phyloP scores from a whole-genome alignment of 2,797 vertebrate genomes.

The Bryconaethiops microstoma region DNA sequence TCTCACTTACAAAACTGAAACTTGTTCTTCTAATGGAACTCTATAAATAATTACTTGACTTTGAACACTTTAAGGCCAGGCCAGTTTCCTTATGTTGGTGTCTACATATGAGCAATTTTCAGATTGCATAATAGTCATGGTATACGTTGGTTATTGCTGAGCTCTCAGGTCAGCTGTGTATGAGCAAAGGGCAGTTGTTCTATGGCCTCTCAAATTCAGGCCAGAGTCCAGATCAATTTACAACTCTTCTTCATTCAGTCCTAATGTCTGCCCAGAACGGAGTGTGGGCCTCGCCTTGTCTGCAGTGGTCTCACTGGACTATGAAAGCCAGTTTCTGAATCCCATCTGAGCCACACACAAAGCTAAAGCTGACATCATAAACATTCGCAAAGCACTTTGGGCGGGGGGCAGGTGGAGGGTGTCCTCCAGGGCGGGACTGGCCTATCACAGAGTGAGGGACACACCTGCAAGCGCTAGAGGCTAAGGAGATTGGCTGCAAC shows the following conservation, averaged over 20 bases:
- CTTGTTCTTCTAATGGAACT: too few relatives aligned
- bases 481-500: slow-evolving; percentile 80
- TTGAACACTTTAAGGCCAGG: neutral
- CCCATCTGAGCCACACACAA: slow-evolving; percentile 66
- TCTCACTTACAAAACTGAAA: too few relatives aligned
- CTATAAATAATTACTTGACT: too few relatives aligned
- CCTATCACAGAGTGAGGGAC: slow-evolving; percentile 66
- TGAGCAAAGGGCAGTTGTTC: slow-evolving; percentile 77
- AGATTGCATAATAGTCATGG: slow-evolving; percentile 14
- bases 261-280: slow-evolving; percentile 15
- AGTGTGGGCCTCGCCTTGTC: slow-evolving; percentile 55
- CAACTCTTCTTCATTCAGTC: slow-evolving; percentile 21
- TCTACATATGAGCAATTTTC: neutral
- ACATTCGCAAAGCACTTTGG: slow-evolving; percentile 75
- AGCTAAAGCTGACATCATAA: slow-evolving; percentile 82
- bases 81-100: slow-evolving; percentile 5
- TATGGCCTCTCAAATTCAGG: slow-evolving; percentile 57
- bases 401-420: slow-evolving; percentile 64
- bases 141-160: slow-evolving; percentile 17
- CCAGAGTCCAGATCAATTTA: slow-evolving; percentile 46
- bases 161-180: slow-evolving; percentile 57
- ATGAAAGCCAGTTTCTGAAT: slow-evolving; percentile 37
- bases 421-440: slow-evolving; percentile 69
- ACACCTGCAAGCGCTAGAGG: slow-evolving; percentile 79
- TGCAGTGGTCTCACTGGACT: slow-evolving; percentile 64